Conservation (phyloP, 1,140 invertebrate genomes). For the Drosophila burlai region DNA sequence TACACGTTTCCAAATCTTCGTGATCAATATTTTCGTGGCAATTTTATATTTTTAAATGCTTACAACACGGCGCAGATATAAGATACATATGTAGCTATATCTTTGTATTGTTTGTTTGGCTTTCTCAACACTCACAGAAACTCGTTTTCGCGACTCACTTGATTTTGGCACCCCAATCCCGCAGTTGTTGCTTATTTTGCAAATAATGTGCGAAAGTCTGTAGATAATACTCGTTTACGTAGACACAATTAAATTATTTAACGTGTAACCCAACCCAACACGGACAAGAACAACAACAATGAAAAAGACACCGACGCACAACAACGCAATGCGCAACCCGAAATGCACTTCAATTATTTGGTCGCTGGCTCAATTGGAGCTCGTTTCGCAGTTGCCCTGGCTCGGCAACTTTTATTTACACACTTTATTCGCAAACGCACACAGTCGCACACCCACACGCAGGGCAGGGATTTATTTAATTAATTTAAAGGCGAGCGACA, state of each 20-base stretch:
- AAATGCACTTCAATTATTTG: constrained; percentile 36
- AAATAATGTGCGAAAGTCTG: constrained; percentile 1
- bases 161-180: constrained; percentile 30
- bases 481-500: constrained; percentile 4
- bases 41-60: constrained; percentile 46
- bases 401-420: constrained; percentile 26
- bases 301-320: constrained; percentile 5
- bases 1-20: constrained; percentile 26
- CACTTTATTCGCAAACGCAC: constrained; percentile 26
- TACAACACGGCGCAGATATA: constrained; percentile 26
- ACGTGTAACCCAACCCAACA: constrained; percentile 28
- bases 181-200: constrained; percentile 9
- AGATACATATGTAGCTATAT: not conserved
- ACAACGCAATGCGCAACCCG: constrained; percentile 41
- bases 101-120: constrained; percentile 30
- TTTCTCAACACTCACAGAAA: constrained; percentile 34
- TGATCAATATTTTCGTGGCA: not conserved
- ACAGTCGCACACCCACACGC: constrained; percentile 10
- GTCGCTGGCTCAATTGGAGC: constrained; percentile 21
- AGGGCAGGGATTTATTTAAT: constrained; percentile 20
- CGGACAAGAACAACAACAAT: constrained; percentile 8
- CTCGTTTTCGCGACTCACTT: constrained; percentile 11
- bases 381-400: constrained; percentile 10
- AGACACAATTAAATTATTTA: constrained; percentile 22
- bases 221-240: not conserved